Evolutionary conservation across 2,888 invertebrate species (phyloP), one percentile per base, ranked within the genome.

Genomic region (Xestia rhomboidea): DNA sequence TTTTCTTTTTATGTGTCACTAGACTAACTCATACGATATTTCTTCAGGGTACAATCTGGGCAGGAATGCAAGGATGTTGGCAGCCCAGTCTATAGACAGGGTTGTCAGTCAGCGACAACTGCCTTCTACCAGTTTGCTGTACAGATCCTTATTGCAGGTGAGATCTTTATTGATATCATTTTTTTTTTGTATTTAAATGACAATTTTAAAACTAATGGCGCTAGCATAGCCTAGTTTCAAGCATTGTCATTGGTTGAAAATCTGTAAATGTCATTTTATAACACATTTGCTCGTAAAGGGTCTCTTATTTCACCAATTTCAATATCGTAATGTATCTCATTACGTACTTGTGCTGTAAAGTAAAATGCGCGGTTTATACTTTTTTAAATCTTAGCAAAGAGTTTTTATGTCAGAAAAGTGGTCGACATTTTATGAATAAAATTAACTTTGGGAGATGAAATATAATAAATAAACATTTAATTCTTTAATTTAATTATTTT

Each of bases 41-140:
- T 60, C 30, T 83, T 0, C 84, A 96, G 96, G 95, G 2, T 95
- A 91, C 81, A 92, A 90, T 34, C 91, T 99, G 21, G 98, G 98
- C 0, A 96, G 98, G 68, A 98, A 98, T 93, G 98, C 98, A 0
- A 97, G 98, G 80, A 99, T 99, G 98, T 93, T 99, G 60, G 98
- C 98, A 0, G 98, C 98, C 0, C 99, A 99, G 92, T 98, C 98
- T 0, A 95, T 98, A n/a, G 98, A 98, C 82, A 96, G 98, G 82
- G 97, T 98, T 63, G 92, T 97, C 51, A 86, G 92, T 18, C 94
- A 95, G 44, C 96, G 96, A 77, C 97, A 97, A 89, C 79, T 97
- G 73, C 97, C 98, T 0, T 96, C 97, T 57, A 97, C 96, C 74
- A 97, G 98, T 13, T 95, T 99, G 64, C 98, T 98, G 87, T 98